phyloP scores from a whole-genome alignment of 2,797 vertebrate genomes.

The Peromyscus nudipes region DNA sequence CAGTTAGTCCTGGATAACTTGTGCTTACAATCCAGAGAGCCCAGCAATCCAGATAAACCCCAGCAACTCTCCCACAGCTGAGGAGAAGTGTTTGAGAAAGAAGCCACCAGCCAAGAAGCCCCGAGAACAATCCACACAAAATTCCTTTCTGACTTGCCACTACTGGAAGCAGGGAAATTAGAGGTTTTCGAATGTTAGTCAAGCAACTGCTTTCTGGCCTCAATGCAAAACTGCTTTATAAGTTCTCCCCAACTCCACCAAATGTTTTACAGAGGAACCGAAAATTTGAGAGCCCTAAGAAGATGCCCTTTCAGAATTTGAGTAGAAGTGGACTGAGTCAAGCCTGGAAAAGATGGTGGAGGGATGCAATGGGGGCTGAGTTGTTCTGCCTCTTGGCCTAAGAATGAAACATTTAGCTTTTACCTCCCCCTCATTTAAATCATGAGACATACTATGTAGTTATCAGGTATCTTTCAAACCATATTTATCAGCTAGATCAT shows the following conservation, averaged over 20 bases:
- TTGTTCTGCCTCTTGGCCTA: not conserved
- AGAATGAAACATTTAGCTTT: too few relatives aligned
- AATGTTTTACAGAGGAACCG: not conserved
- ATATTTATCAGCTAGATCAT: not conserved
- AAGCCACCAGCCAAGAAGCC: not conserved
- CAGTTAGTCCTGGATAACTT: not conserved
- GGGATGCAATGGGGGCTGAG: not conserved
- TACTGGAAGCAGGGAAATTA: not conserved
- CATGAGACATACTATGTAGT: not conserved
- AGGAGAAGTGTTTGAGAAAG: not conserved
- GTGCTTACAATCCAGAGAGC: not conserved
- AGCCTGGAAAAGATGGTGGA: too few relatives aligned
- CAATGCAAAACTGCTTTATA: not conserved
- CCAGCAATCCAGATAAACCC: not conserved
- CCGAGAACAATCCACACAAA: not conserved
- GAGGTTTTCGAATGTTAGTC: not conserved
- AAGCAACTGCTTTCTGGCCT: not conserved
- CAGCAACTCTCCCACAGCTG: not conserved
- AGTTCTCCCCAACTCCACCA: slow-evolving; percentile 16
- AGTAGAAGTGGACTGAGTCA: not conserved
- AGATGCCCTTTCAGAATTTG: not conserved
- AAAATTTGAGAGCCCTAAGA: not conserved
- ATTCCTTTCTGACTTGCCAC: not conserved
- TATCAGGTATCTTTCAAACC: not conserved
- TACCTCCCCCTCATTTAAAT: not conserved